Conservation (phyloP, 2,797 vertebrate species). For the Hemitrygon akajei region DNA sequence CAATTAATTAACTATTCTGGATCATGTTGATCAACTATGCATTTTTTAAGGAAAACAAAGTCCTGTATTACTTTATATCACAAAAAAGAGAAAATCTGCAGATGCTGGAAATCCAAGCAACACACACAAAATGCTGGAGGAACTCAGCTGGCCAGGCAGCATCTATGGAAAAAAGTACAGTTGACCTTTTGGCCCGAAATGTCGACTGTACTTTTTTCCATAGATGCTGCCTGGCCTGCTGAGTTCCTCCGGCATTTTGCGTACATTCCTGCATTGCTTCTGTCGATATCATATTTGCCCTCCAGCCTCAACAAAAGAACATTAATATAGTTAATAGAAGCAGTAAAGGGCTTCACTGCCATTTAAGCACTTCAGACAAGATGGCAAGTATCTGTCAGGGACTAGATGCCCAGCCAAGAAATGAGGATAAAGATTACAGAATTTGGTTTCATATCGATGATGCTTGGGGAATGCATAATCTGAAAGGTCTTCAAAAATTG, state of each 20-base stretch:
- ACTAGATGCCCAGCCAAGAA: neutral
- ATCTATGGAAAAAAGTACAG: too few relatives aligned
- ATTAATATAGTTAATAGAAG: neutral
- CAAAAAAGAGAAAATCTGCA: too few relatives aligned
- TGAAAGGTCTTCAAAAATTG: neutral
- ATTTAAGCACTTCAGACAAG: neutral
- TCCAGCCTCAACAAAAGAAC: neutral
- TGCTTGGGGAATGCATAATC: neutral
- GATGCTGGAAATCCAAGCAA: too few relatives aligned
- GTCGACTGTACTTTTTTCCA: too few relatives aligned
- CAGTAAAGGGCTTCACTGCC: neutral
- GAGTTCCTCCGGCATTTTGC: too few relatives aligned
- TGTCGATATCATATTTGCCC: neutral
- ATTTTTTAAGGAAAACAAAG: neutral
- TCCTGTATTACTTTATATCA: neutral
- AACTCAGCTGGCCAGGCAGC: too few relatives aligned
- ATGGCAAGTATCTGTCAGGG: neutral
- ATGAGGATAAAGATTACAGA: neutral
- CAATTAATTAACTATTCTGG: neutral
- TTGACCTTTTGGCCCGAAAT: too few relatives aligned
- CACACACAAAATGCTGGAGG: too few relatives aligned
- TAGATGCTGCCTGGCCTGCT: too few relatives aligned
- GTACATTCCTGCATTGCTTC: neutral
- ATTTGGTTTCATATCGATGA: neutral
- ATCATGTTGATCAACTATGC: neutral